These are phyloP conservation scores for Carassius carassius DNA, from an alignment of 2,113 vertebrate species.

Conservation along the genomic window DNA sequence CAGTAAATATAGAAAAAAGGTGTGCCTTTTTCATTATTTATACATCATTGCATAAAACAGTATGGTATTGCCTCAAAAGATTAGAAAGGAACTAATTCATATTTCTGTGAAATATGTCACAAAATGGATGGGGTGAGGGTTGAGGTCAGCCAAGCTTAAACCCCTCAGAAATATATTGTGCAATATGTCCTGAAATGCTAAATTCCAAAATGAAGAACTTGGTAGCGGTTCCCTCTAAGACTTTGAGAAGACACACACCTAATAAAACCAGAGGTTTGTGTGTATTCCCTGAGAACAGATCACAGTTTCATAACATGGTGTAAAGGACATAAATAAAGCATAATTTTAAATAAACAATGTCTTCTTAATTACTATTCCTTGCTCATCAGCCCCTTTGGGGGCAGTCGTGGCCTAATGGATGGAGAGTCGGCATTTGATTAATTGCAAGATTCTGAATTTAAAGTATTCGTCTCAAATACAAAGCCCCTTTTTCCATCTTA, in stretches of 20 bases:
- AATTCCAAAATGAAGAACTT: not conserved
- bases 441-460: slow-evolving; percentile 11
- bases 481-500: slow-evolving; percentile 5
- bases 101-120: not conserved
- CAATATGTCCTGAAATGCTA: not conserved
- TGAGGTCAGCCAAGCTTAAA: not conserved
- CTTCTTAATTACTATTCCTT: not conserved
- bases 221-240: not conserved
- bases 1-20: not conserved
- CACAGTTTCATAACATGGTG: not conserved
- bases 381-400: not conserved
- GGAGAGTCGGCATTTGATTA: not conserved
- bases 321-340: not conserved
- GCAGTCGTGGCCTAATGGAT: too few species aligned
- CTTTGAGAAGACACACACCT: not conserved
- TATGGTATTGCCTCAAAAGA: not conserved
- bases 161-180: too few species aligned
- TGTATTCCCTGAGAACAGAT: not conserved
- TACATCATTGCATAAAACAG: not conserved
- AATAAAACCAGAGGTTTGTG: not conserved
- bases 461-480: slow-evolving; percentile 8
- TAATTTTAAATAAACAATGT: not conserved
- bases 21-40: not conserved
- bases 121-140: too few species aligned
- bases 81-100: slow-evolving; percentile 31